Conservation (phyloP, 1,140 invertebrate genomes). For the Alviniconcha marisindica region DNA sequence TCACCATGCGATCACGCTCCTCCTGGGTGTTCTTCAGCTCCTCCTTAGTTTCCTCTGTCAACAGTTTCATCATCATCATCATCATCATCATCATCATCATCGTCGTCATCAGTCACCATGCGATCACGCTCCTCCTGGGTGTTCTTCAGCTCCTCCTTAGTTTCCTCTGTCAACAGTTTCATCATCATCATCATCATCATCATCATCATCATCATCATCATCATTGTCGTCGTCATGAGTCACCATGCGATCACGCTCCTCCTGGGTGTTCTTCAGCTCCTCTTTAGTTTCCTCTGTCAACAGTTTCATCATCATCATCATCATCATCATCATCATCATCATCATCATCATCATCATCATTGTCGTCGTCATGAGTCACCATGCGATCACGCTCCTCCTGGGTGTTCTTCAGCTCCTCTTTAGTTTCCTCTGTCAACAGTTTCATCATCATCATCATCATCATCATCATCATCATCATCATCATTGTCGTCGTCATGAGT, state of each 20-base stretch:
- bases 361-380: no score
- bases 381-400: no score
- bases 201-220: neutral
- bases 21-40: slow-evolving; percentile 61
- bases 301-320: no score
- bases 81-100: neutral
- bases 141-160: slow-evolving; percentile 59
- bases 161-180: slow-evolving; percentile 30
- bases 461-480: no score
- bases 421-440: no score
- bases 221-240: no score
- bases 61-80: neutral
- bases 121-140: slow-evolving; percentile 59
- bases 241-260: slow-evolving; percentile 57
- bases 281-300: slow-evolving; percentile 50
- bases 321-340: no score
- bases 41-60: slow-evolving; percentile 48
- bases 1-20: slow-evolving; percentile 57
- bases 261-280: slow-evolving; percentile 59
- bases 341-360: no score
- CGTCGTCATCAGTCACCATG: slow-evolving; percentile 57
- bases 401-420: no score
- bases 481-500: no score
- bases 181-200: neutral
- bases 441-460: no score